Base-by-base conservation (phyloP, 2,888 invertebrate genomes). In the Cremastobaeus sp. region DNA sequence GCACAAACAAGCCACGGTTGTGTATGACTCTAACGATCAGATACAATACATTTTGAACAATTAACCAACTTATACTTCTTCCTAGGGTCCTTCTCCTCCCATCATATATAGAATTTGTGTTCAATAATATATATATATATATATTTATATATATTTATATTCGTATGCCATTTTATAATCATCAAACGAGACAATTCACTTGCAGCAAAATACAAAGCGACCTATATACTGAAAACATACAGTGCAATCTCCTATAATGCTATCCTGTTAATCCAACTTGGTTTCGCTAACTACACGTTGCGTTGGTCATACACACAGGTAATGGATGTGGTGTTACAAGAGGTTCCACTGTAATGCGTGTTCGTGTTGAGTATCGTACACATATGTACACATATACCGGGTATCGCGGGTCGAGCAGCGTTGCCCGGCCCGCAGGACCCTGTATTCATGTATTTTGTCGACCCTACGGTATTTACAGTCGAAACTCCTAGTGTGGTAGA, bases 151-250 rank as follows among this genome's bases (percentile, higher is more conserved):
- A 34, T 47, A 30, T 47, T 15, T 48, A 32, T 48, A 34, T 48
- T 60, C 48, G 30, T 62, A 50, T 52, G 30, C 28, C 52, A 34
- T 55, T 41, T 30, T 12, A 4, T 55, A 41, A 55, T 45, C 52
- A 45, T n/a, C n/a, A n/a, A n/a, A n/a, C 34, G 47, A 28, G 50
- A 64, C 64, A 71, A 71, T 71, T 71, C 59, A 57, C 71, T 71
- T 71, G 71, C 71, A 70, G 64, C 70, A 71, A 71, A 71, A 71
- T 71, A 71, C 71, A 71, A 71, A 71, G 71, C 71, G 34, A 14
- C 59, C 37, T 47, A 59, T 34, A 8, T 62, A 15, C 11, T 21
- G 37, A 20, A 52, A 21, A 18, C 2, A 6, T 41, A 45, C 45
- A 52, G 45, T 64, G 34, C 34, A 45, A 52, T 18, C 25, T 64